Conservation (phyloP, 1,140 invertebrate species). For the Apis cerana region DNA sequence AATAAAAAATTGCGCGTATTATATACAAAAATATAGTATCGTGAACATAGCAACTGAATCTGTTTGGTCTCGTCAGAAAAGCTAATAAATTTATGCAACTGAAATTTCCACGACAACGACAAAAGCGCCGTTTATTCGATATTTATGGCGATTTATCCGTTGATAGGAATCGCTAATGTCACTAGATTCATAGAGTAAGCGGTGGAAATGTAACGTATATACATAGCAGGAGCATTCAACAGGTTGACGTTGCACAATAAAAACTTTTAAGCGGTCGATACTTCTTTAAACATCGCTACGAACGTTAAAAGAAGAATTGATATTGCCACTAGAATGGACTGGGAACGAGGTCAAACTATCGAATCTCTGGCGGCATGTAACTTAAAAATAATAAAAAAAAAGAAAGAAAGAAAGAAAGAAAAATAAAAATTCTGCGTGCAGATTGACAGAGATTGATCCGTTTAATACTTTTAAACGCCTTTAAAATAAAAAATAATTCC, state of each 20-base stretch:
- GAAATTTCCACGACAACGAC: not conserved
- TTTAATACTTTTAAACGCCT: too few relatives aligned
- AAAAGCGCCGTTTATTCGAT: not conserved
- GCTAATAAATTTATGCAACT: not conserved
- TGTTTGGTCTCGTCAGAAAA: not conserved
- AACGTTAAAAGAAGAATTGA: slow-evolving; percentile 21
- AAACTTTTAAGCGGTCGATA: slow-evolving; percentile 29
- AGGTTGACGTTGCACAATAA: slow-evolving; percentile 36
- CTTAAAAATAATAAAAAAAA: too few relatives aligned
- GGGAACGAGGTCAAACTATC: not conserved
- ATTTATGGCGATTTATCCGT: slow-evolving; percentile 6
- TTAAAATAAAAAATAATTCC: too few relatives aligned
- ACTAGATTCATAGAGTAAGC: not conserved
- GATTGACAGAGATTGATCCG: too few relatives aligned
- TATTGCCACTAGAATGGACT: not conserved
- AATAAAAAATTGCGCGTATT: too few relatives aligned
- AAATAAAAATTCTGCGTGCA: too few relatives aligned
- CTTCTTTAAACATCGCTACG: slow-evolving; percentile 29
- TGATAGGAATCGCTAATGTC: not conserved
- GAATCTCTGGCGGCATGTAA: not conserved
- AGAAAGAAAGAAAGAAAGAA: too few relatives aligned
- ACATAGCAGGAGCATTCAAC: slow-evolving; percentile 19
- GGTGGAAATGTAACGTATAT: not conserved
- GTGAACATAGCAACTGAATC: not conserved
- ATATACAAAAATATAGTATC: too few relatives aligned